Conservation (phyloP, 2,113 vertebrate species). For the Bucco capensis region DNA sequence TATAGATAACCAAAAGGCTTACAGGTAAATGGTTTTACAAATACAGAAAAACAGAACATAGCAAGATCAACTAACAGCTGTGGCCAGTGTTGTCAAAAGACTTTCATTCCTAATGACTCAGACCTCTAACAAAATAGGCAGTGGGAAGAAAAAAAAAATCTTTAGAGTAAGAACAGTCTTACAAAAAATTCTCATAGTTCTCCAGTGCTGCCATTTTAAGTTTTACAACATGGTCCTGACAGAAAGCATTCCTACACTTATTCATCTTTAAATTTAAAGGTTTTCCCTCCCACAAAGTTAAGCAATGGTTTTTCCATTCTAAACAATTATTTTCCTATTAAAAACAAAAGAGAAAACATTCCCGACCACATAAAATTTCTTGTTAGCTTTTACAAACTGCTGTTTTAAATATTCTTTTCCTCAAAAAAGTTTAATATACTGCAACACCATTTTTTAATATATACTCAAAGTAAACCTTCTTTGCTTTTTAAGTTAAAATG, state of each 20-base stretch:
- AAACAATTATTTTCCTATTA: too few species aligned
- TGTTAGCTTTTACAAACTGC: neutral
- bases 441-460: neutral
- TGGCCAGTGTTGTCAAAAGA: too few species aligned
- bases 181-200: neutral
- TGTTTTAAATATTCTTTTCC: neutral
- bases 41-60: neutral
- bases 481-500: neutral
- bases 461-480: neutral
- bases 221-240: neutral
- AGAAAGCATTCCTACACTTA: neutral
- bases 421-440: neutral
- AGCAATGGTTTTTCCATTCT: neutral
- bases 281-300: neutral
- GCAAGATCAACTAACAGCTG: neutral
- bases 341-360: neutral
- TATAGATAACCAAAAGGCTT: neutral
- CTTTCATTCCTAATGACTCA: neutral
- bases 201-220: neutral
- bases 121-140: neutral
- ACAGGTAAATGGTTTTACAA: neutral
- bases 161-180: neutral
- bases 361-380: neutral
- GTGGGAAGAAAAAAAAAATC: neutral
- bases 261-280: neutral